Evolutionary conservation across 2,113 vertebrate genomes (phyloP), one percentile per base, ranked within the genome.

Genomic region (Vireo altiloquus): DNA sequence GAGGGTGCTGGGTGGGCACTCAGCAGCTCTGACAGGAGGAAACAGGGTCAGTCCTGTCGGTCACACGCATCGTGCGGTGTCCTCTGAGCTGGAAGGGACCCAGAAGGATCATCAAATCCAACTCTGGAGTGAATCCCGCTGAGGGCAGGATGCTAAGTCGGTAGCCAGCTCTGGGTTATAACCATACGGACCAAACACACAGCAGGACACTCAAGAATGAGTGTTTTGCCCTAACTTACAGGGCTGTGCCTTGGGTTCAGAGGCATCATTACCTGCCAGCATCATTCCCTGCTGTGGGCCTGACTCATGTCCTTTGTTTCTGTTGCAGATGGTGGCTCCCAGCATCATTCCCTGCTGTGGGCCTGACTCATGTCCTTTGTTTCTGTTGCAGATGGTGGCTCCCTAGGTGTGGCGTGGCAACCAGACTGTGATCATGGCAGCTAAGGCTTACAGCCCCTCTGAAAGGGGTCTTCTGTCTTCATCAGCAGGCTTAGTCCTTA

Each of bases 151-250:
- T 4, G 25, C 8, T 1, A 2, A 31, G 13, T 13, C 27, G 9
- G 4, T 7, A 11, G 39, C 19, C 21, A 23, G 20, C 8, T 33
- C 13, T 40, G 21, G 4, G 5, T 35, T 5, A 16, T 23, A 18
- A 33, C 18, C 28, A 3, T 42, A 5, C 20, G 2, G 61, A 8
- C 7, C 33, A 31, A 28, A 15, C 4, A 1, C 3, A 7, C 19
- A 6, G 33, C 3, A 1, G 37, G 35, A 27, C 14, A 0, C 1
- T 8, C 7, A 4, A 16, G 28, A 28, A 3, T 0, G 31, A 44
- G 37, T 3, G 5, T 17, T 21, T 30, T 46, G n/a, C 39, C 0
- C 0, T 37, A 22, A 2, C n/a, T 47, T 13, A 0, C 3, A 60
- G 50, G n/a, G 12, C 9, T 76, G 27, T 37, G 37, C 16, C 57